Evolutionary conservation across 2,797 vertebrate species (phyloP).

Genomic region (Neomorphus geoffroyi): DNA sequence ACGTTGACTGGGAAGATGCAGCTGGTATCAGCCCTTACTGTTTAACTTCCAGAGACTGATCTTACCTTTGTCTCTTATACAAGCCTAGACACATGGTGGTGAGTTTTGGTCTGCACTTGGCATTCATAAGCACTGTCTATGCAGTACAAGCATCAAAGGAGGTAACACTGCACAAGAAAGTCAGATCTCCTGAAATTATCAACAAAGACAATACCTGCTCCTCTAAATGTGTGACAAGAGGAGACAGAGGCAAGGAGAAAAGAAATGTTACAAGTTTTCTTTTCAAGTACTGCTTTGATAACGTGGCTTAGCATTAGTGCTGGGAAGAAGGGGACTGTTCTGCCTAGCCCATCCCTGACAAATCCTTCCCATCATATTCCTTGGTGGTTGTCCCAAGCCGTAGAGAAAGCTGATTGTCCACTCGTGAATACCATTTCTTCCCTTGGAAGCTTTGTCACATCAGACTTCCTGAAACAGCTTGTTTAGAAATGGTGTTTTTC

Average conservation of each 20-base stretch:
- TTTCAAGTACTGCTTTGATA: background rate
- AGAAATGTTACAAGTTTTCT: background rate
- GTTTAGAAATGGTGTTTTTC: background rate
- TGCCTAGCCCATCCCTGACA: background rate
- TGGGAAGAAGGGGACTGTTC: background rate
- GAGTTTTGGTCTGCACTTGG: background rate
- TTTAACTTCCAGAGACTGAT: background rate
- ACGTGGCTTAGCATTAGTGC: background rate
- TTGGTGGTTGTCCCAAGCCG: background rate
- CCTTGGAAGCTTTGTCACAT: background rate
- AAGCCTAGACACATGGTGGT: rapidly evolving
- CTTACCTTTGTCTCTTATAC: background rate
- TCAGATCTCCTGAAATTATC: background rate
- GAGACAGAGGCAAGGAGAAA: background rate
- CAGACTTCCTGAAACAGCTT: background rate
- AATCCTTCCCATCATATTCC: background rate
- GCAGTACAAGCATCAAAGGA: background rate
- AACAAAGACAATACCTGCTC: background rate
- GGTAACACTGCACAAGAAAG: background rate
- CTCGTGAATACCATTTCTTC: background rate
- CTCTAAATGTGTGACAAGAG: background rate
- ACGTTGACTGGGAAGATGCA: background rate
- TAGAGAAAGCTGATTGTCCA: background rate
- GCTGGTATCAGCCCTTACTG: background rate
- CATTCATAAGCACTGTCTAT: rapidly evolving